Base-by-base conservation (phyloP, 23 tunicate species). In the Diplosoma virens region DNA sequence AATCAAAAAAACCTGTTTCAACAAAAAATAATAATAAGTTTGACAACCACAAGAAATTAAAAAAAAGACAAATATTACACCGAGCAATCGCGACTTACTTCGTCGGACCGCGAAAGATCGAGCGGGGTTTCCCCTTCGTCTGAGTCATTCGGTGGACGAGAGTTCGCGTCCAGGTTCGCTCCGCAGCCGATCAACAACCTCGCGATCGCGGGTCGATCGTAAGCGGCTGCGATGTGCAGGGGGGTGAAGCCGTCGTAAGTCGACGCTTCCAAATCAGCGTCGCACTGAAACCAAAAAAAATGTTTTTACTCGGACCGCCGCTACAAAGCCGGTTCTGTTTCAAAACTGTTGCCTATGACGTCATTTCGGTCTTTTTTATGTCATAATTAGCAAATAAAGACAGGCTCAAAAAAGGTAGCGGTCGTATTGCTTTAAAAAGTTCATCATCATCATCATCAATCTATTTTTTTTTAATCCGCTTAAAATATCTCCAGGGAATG, bases 231-330 rank as follows among this genome's bases (percentile, higher is more conserved):
- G 32, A 83, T 58, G 77, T 89, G 96, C 25, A 89, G 84, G 7
- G 96, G 77, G 17, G 96, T 89, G 66, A 77, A 71, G 30, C 88
- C 88, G 30, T 77, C 76, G 68, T 71, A 89, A 25, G 96, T 77
- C 16, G 65, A 25, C 27, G 50, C 79, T 16, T 89, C 96, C 0
- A 89, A 22, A 58, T 71, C 88, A 1, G 96, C 96, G 28, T 77
- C 80, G 55, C 96, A 82, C 96, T 89, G 79, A 5, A 52, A 25
- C n/a, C n/a, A n/a, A n/a, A n/a, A n/a, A n/a, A n/a, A n/a, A n/a
- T n/a, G n/a, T n/a, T n/a, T n/a, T n/a, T n/a, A n/a, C n/a, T n/a
- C n/a, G n/a, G n/a, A n/a, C n/a, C n/a, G n/a, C n/a, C n/a, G n/a
- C n/a, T n/a, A n/a, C n/a, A n/a, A n/a, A n/a, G n/a, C n/a, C n/a